Evolutionary conservation across 2,888 invertebrate species (phyloP).

Genomic region (Tiphia femorata): DNA sequence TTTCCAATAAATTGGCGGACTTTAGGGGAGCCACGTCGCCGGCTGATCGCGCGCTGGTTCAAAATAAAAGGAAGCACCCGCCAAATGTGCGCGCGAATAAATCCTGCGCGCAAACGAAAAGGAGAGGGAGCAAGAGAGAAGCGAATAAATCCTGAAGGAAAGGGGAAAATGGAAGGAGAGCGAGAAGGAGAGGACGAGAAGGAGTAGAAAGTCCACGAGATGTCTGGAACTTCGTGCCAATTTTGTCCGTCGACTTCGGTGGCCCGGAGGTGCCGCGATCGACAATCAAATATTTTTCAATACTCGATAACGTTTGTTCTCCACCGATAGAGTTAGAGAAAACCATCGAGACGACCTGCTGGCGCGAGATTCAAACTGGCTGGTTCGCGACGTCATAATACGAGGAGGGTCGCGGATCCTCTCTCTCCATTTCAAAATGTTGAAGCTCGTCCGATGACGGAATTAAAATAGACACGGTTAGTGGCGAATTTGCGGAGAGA

Average conservation of each 20-base stretch:
- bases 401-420: too few relatives aligned
- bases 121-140: constrained; percentile 2
- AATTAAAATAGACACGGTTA: constrained; percentile 49
- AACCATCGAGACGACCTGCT: too few relatives aligned
- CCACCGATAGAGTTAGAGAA: too few relatives aligned
- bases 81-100: constrained; percentile 12
- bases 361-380: too few relatives aligned
- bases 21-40: constrained; percentile 39
- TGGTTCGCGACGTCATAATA: too few relatives aligned
- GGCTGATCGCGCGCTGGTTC: constrained; percentile 8
- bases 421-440: too few relatives aligned
- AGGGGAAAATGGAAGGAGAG: background rate
- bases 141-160: constrained; percentile 31
- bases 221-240: too few relatives aligned
- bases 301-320: too few relatives aligned
- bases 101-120: background rate
- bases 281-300: too few relatives aligned
- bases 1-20: constrained; percentile 51
- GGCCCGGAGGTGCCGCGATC: too few relatives aligned
- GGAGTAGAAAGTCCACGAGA: constrained; percentile 7
- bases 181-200: background rate
- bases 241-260: too few relatives aligned
- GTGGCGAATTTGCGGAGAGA: constrained; percentile 33
- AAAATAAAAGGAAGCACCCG: constrained; percentile 17
- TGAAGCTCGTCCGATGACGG: constrained; percentile 41